These are phyloP conservation scores for Hetaerina titia DNA, from an alignment of 2,888 invertebrate species.

Conservation along the genomic window DNA sequence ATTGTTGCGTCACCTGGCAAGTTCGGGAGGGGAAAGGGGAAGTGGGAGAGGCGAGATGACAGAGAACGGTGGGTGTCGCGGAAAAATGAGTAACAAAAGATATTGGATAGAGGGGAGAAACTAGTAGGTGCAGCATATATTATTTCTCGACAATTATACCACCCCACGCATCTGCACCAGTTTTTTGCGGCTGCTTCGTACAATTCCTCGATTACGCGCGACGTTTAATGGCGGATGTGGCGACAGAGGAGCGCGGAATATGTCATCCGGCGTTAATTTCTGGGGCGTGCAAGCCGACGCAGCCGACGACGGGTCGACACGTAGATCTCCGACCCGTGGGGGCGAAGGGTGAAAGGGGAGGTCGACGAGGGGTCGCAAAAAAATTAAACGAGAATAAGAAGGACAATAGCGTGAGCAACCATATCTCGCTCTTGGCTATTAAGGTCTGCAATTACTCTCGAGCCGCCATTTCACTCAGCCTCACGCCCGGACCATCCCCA, in stretches of 20 bases:
- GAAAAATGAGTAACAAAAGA: background rate
- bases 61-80: background rate
- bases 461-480: background rate
- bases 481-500: background rate
- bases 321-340: too few relatives aligned
- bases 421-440: background rate
- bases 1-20: background rate
- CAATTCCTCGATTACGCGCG: too few relatives aligned
- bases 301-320: too few relatives aligned
- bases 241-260: too few relatives aligned
- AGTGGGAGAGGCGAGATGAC: background rate
- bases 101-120: background rate
- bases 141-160: too few relatives aligned
- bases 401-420: background rate
- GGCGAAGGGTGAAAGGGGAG: too few relatives aligned
- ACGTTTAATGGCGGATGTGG: too few relatives aligned
- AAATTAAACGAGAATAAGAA: background rate
- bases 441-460: background rate
- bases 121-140: background rate
- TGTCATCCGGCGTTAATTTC: background rate
- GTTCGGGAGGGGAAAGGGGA: background rate
- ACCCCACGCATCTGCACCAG: too few relatives aligned
- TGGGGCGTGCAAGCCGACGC: background rate
- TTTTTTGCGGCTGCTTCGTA: too few relatives aligned
- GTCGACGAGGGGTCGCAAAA: too few relatives aligned